These are phyloP conservation scores for Steatocranus sp. DNA, from an alignment of 2,797 vertebrate genomes.

Conservation along the genomic window DNA sequence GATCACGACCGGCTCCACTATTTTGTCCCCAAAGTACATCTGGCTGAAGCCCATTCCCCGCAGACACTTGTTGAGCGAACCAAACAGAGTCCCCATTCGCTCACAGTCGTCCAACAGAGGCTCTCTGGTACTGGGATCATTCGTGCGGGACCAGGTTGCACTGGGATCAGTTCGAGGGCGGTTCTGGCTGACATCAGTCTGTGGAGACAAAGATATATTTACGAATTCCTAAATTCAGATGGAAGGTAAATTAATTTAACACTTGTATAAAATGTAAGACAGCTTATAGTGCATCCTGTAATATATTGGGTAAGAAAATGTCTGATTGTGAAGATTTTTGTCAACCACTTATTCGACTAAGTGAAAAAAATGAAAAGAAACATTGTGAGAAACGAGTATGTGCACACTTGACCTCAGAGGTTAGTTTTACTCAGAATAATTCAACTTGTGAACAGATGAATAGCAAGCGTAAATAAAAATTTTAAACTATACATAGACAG, in stretches of 20 bases:
- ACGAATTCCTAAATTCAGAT: accelerated
- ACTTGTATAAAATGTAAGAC: neutral
- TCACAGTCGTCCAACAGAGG: conserved; percentile 85
- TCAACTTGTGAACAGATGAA: neutral
- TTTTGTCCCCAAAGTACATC: conserved; percentile 94
- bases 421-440: neutral
- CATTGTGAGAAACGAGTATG: neutral
- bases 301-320: neutral
- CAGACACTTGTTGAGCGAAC: conserved; percentile 93
- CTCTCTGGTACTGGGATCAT: conserved; percentile 40
- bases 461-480: neutral
- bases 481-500: neutral
- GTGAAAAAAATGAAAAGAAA: neutral
- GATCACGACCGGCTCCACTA: conserved; percentile 91
- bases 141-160: neutral
- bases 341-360: neutral
- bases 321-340: neutral
- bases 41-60: conserved; percentile 87
- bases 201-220: neutral
- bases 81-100: conserved; percentile 94
- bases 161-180: neutral
- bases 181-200: conserved; percentile 15
- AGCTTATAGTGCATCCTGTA: neutral
- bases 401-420: accelerated
- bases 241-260: accelerated